Percentiles rank a stretch among this genome's conserved stretches.
Conservation (phyloP, 2,113 vertebrate genomes). For the Holacanthus passer region DNA sequence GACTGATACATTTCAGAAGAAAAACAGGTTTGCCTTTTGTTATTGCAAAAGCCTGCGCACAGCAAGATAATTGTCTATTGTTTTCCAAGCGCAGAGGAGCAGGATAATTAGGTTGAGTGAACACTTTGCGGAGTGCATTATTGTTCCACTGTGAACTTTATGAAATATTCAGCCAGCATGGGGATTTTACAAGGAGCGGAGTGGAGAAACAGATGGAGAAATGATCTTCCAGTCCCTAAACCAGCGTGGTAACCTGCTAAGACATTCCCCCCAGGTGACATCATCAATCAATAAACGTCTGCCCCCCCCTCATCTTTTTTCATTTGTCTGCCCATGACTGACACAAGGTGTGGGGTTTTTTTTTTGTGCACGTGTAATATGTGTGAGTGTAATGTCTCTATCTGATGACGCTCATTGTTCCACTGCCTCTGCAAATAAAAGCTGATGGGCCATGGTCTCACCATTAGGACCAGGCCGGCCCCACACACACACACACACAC, state of each 20-base stretch:
- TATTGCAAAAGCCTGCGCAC: conserved; percentile 71
- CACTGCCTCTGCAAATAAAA: conserved; percentile 76
- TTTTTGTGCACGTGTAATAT: conserved; percentile 2
- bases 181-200: conserved; percentile 65
- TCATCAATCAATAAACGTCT: conserved; percentile 82
- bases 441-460: conserved; percentile 74
- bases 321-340: conserved; percentile 37
- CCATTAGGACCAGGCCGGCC: conserved; percentile 69
- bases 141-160: conserved; percentile 83
- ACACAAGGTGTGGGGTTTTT: conserved; percentile 39
- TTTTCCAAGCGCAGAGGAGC: conserved; percentile 72
- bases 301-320: conserved; percentile 7
- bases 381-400: conserved; percentile 34
- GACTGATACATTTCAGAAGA: conserved; percentile 76
- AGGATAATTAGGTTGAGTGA: conserved; percentile 78
- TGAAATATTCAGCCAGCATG: conserved; percentile 73
- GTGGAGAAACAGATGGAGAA: conserved; percentile 73
- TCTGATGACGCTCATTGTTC: conserved; percentile 70
- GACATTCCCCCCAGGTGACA: conserved; percentile 75
- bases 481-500: conserved; percentile 54
- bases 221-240: conserved; percentile 57
- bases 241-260: conserved; percentile 66
- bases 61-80: conserved; percentile 79
- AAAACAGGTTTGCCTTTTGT: conserved; percentile 79
- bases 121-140: conserved; percentile 78